Evolutionary conservation across 2,797 vertebrate genomes (phyloP).

Genomic region (Steatocranus sp.): DNA sequence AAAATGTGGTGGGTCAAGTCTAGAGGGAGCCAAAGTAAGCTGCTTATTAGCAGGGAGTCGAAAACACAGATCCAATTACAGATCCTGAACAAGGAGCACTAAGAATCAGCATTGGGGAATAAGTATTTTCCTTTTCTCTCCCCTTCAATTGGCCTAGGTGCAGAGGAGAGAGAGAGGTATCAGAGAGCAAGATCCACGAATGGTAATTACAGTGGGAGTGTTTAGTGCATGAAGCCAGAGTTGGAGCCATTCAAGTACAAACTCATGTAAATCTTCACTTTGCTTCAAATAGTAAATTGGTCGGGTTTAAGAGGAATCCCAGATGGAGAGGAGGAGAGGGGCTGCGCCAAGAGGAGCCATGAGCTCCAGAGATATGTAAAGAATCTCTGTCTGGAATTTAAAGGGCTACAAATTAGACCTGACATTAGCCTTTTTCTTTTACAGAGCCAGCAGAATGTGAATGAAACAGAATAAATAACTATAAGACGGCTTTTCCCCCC

Average conservation of each 20-base stretch:
- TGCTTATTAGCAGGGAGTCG: conserved; percentile 99
- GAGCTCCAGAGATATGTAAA: conserved; percentile 99
- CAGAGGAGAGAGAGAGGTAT: conserved; percentile 83
- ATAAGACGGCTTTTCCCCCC: conserved; percentile 92
- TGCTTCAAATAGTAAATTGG: conserved; percentile 99
- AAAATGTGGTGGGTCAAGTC: conserved; percentile 99
- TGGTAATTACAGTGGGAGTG: conserved; percentile 98
- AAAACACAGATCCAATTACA: conserved; percentile 99
- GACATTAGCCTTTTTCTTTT: conserved; percentile 90
- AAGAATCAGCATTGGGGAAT: conserved; percentile 94
- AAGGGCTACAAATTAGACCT: conserved; percentile 99
- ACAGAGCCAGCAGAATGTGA: conserved; percentile 87
- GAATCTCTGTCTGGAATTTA: conserved; percentile 98
- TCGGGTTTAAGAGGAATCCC: conserved; percentile 96
- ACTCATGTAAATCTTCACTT: conserved; percentile 94
- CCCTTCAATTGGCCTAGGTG: conserved; percentile 93
- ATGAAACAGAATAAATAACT: conserved; percentile 99
- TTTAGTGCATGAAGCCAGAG: conserved; percentile 96
- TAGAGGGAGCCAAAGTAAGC: conserved; percentile 99
- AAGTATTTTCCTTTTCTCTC: conserved; percentile 81
- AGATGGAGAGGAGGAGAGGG: conserved; percentile 86
- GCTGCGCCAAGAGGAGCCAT: conserved; percentile 82
- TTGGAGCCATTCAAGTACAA: conserved; percentile 95
- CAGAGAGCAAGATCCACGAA: conserved; percentile 85
- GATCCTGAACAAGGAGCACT: conserved; percentile 94